Evolutionary conservation across 2,888 invertebrate species (phyloP).

Genomic region (Didymodactylos carnosus): DNA sequence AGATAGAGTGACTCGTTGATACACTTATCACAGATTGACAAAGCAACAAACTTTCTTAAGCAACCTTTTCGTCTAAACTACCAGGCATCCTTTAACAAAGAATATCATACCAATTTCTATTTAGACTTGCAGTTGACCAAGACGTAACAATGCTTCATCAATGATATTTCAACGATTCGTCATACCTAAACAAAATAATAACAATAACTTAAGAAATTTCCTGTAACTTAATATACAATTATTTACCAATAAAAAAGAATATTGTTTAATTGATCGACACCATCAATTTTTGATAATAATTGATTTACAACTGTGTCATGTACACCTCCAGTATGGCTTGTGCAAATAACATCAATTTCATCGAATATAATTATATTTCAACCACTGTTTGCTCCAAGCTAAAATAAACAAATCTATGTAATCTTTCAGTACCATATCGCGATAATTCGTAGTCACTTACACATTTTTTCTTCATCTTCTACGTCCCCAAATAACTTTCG

Average conservation of each 20-base stretch:
- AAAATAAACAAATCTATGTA: constrained; percentile 21
- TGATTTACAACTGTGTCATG: constrained; percentile 99
- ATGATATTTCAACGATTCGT: constrained; percentile 78
- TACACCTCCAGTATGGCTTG: constrained; percentile 80
- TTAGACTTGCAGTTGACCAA: constrained; percentile 70
- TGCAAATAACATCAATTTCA: constrained; percentile 98
- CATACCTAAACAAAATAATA: too few relatives aligned
- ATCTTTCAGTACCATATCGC: too few relatives aligned
- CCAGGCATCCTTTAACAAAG: too few relatives aligned
- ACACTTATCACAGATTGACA: too few relatives aligned
- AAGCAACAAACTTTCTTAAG: too few relatives aligned
- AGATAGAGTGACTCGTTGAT: too few relatives aligned
- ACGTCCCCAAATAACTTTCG: constrained; percentile 87
- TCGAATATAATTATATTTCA: constrained; percentile 98
- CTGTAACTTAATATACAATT: too few relatives aligned
- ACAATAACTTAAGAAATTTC: too few relatives aligned
- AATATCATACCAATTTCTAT: constrained; percentile 37
- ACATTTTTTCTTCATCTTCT: constrained; percentile 86
- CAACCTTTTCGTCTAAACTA: too few relatives aligned
- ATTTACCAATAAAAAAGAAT: constrained; percentile 83
- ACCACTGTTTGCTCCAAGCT: constrained; percentile 82
- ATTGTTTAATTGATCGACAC: constrained; percentile 92
- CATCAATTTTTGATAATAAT: constrained; percentile 89
- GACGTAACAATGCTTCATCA: constrained; percentile 83
- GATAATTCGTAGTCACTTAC: constrained; percentile 33